Base-by-base conservation (phyloP, 2,113 vertebrate genomes). In the Lagopus muta region DNA sequence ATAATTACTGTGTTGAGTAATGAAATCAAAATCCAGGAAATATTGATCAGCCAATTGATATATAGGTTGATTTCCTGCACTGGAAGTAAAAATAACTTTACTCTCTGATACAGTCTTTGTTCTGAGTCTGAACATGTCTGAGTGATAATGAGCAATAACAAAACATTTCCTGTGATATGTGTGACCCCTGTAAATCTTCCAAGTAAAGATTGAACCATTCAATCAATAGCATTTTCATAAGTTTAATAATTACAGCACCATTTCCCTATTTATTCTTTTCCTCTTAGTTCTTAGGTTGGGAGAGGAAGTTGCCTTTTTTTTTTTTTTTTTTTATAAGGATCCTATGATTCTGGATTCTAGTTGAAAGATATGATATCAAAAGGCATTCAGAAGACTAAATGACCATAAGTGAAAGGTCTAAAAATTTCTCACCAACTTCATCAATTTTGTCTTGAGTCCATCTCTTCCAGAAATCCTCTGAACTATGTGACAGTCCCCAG, bases 401-500 rank as follows among this genome's bases (percentile, higher is more conserved):
- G 11, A 69, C 6, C 12, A 14, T 24, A 67, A 86, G 66, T 17
- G 14, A 80, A 92, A 90, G 8, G 25, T 13, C 83, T 84, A 71
- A 52, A 48, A 83, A 50, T 88, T 47, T 94, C 97, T 86, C 75
- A 98, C 98, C 98, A 11, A 98, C 97, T 78, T 98, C 98, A 6
- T 97, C 96, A 61, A 97, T 87, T 95, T 48, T 97, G 55, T 98
- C 95, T 74, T 97, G 97, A 10, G 97, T 98, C 98, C 98, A 98
- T 52, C 87, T 95, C 50, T 97, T 95, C 96, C 98, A 98, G 96
- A 98, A 98, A 83, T 98, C 98, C 34, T 98, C 98, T 5, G 98
- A 97, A 69, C 78, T 97, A 16, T 96, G 97, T 18, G 97, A 97
- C n/a, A 97, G 78, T 47, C 98, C 98, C 98, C 98, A 98, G 85